Conservation (phyloP, 2,797 vertebrate genomes). For the Chaetodon trifasciatus region DNA sequence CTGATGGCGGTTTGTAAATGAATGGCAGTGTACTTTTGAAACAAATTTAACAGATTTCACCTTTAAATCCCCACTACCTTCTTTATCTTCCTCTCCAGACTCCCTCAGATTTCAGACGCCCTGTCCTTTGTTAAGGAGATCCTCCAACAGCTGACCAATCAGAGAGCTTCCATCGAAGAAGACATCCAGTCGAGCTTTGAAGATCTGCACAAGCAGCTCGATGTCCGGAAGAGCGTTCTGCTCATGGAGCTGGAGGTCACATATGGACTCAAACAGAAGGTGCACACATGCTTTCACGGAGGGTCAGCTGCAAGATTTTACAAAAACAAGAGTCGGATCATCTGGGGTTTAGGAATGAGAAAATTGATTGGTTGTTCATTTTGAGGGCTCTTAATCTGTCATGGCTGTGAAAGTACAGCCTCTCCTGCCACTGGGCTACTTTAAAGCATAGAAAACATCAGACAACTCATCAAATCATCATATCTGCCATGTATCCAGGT, state of each 20-base stretch:
- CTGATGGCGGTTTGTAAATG: background rate
- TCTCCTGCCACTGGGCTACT: background rate
- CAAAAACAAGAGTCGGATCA: background rate
- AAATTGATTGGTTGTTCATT: background rate
- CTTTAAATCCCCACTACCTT: background rate
- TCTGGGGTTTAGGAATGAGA: background rate
- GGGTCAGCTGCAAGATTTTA: background rate
- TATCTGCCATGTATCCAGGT: slow-evolving; percentile 82
- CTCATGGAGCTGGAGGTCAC: slow-evolving; percentile 99
- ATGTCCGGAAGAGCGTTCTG: slow-evolving; percentile 96
- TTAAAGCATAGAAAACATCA: background rate
- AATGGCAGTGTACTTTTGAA: background rate
- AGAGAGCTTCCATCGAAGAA: slow-evolving; percentile 95
- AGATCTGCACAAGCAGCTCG: slow-evolving; percentile 96
- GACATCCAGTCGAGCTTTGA: slow-evolving; percentile 96
- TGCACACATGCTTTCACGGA: slow-evolving; percentile 43
- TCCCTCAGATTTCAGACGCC: slow-evolving; percentile 93
- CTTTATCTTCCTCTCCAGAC: slow-evolving; percentile 77
- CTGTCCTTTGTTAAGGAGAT: slow-evolving; percentile 92
- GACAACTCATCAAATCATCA: background rate
- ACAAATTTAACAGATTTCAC: background rate
- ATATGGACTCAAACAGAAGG: slow-evolving; percentile 97
- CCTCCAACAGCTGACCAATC: slow-evolving; percentile 93
- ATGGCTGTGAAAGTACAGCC: background rate
- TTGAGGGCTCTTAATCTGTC: background rate